Evolutionary conservation across 2,113 vertebrate genomes (phyloP).

Genomic region (Trochalopteron elliotii): DNA sequence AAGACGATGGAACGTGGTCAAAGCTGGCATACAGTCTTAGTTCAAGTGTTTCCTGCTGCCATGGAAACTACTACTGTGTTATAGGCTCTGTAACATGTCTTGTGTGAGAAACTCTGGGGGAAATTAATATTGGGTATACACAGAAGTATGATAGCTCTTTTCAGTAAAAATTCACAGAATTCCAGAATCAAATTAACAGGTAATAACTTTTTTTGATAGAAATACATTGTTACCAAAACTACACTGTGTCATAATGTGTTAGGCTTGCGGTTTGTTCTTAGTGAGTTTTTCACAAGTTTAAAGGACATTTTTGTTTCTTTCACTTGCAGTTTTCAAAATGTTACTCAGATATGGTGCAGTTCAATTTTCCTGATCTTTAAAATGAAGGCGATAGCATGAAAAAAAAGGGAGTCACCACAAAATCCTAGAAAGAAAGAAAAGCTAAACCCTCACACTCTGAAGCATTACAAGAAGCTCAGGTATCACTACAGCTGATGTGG

Average conservation of each 20-base stretch:
- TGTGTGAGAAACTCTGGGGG: background rate
- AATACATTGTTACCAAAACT: background rate
- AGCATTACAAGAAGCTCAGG: background rate
- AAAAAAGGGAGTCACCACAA: background rate
- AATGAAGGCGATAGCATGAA: background rate
- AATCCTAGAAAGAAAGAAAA: background rate
- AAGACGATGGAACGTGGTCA: background rate
- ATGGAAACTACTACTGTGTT: background rate
- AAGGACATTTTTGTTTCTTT: background rate
- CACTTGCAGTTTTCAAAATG: background rate
- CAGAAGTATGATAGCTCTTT: background rate
- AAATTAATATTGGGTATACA: background rate
- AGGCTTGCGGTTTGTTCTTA: background rate
- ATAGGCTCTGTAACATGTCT: background rate
- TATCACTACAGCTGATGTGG: background rate
- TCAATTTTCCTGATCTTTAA: background rate
- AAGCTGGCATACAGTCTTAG: background rate
- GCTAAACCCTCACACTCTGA: background rate
- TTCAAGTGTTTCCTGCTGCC: background rate
- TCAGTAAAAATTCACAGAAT: background rate
- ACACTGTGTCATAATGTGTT: background rate
- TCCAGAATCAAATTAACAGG: background rate
- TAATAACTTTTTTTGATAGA: background rate
- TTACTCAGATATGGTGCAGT: background rate
- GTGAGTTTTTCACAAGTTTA: background rate